Percentiles rank a stretch among this genome's conserved stretches.
Conservation (phyloP, 2,888 invertebrate species). For the Lycaena phlaeas region DNA sequence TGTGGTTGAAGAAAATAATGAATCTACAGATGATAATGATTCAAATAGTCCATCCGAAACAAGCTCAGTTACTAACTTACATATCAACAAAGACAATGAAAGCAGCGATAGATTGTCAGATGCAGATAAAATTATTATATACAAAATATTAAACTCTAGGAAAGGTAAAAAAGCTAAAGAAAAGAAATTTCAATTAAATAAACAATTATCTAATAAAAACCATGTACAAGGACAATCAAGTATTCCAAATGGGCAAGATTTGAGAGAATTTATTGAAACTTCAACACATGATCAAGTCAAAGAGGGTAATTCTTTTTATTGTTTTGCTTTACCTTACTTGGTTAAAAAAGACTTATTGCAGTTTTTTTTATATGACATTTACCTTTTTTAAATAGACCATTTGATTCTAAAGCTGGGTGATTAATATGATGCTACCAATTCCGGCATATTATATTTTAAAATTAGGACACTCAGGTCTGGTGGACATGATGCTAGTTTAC, state of each 20-base stretch:
- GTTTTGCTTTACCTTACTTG: no score
- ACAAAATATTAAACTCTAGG: constrained; percentile 50
- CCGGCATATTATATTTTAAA: no score
- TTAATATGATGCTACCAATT: no score
- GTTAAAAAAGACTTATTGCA: no score
- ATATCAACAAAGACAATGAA: constrained; percentile 20
- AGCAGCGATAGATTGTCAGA: constrained; percentile 31
- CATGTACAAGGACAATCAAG: background rate
- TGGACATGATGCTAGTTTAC: no score
- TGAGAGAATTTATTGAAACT: background rate
- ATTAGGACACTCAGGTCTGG: no score
- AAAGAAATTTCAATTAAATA: background rate
- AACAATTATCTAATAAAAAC: background rate
- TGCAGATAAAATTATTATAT: constrained; percentile 55
- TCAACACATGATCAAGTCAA: background rate
- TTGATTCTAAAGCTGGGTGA: no score
- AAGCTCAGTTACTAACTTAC: constrained; percentile 37
- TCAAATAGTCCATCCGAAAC: constrained; percentile 28
- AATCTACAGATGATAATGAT: constrained; percentile 23
- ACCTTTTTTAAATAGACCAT: no score
- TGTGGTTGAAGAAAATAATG: constrained; percentile 26
- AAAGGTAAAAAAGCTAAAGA: constrained; percentile 26
- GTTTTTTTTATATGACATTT: no score
- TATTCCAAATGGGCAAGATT: background rate
- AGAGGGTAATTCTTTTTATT: constrained; percentile 19